Base-by-base conservation (phyloP, 2,113 vertebrate genomes). In the Pseudorectes ferrugineus region DNA sequence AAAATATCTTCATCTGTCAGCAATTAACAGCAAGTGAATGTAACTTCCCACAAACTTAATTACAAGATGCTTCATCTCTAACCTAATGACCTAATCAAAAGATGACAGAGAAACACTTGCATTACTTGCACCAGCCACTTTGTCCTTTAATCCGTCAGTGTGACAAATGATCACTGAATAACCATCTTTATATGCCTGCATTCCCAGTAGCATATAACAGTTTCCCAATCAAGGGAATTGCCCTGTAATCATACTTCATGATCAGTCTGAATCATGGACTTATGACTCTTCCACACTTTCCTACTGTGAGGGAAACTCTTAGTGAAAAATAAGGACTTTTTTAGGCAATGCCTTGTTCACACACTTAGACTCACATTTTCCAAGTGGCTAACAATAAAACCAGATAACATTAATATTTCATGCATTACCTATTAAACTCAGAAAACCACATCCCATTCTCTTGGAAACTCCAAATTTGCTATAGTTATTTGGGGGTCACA, bases 111-210 rank as follows among this genome's bases (percentile, higher is more conserved):
- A 61, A 91, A 70, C 8, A 14, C 42, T 57, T 20, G 11, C 42
- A 61, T 35, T 52, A 14, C 40, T 61, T 45, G 57, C 70, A 70
- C 5, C 46, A 87, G 43, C 46, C 15, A 9, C 61, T 80, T 66
- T 61, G 46, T 54, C 49, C 63, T 43, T 55, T 42, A 84, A 42
- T 18, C 22, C 18, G 0, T n/a, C 62, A 73, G 17, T 0, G 0
- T 48, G 58, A 35, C 23, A 58, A 46, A 57, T 67, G 52, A 79
- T 7, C n/a, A 59, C 2, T 16, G 63, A 55, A 73, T 29, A 73
- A 9, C 18, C 55, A 58, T 54, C 7, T 1, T 15, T 57, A 28
- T 23, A 13, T 12, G 31, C 9, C 74, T 83, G 19, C 28, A 58
- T 55, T 63, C 35, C 29, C 55, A 21, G 57, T 5, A 79, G 43